Percentiles rank a stretch among this genome's conserved stretches.
phyloP scores from a whole-genome alignment of 2,797 vertebrate species.

The Rhincodon typus region DNA sequence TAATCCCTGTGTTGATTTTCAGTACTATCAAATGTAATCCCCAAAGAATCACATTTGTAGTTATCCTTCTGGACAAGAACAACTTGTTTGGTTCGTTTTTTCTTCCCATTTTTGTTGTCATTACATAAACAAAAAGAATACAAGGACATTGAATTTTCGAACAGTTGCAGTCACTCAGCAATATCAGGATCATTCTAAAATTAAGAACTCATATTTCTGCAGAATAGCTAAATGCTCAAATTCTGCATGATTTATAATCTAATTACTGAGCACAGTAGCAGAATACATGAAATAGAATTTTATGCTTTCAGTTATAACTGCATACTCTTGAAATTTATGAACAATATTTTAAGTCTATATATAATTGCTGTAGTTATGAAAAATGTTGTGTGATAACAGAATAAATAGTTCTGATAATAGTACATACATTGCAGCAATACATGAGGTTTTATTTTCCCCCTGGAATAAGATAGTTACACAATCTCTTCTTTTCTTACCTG shows the following conservation, averaged over 20 bases:
- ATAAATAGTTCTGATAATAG: not conserved
- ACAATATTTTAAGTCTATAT: slow-evolving; percentile 9
- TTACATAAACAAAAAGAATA: not conserved
- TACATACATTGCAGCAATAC: not conserved
- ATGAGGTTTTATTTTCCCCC: not conserved
- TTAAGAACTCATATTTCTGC: not conserved
- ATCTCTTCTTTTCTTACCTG: slow-evolving; percentile 29
- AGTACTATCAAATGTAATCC: not conserved
- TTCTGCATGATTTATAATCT: not conserved
- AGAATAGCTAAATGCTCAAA: not conserved
- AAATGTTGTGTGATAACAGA: not conserved
- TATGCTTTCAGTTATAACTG: not conserved
- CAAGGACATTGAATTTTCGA: not conserved
- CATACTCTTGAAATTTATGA: not conserved
- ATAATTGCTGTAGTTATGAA: slow-evolving; percentile 14
- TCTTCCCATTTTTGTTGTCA: not conserved
- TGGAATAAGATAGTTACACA: slow-evolving; percentile 17
- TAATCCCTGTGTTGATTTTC: too few relatives aligned
- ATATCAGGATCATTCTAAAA: not conserved
- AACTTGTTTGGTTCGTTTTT: not conserved
- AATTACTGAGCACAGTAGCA: not conserved
- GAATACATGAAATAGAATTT: slow-evolving; percentile 22
- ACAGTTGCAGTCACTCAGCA: not conserved
- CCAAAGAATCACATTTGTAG: not conserved
- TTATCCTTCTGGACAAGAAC: not conserved